Evolutionary conservation across 2,113 vertebrate genomes (phyloP).

Genomic region (Elephantulus edwardii): DNA sequence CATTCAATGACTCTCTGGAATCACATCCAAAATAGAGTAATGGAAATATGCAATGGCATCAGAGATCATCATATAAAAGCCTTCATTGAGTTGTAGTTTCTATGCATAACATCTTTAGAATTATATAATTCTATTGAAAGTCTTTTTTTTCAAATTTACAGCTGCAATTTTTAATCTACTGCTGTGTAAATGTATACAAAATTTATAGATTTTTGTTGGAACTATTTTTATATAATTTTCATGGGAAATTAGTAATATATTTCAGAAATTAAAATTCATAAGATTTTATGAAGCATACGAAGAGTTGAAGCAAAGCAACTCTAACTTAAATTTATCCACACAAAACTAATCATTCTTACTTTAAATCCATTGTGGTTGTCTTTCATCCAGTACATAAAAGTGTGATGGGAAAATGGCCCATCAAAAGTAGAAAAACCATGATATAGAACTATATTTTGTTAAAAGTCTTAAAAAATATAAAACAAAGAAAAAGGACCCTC

Average conservation of each 20-base stretch:
- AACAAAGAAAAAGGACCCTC: constrained; percentile 21
- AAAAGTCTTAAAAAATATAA: constrained; percentile 31
- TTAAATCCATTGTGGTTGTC: background rate
- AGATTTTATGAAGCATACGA: background rate
- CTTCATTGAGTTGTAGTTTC: background rate
- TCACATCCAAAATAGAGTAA: background rate
- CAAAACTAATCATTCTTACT: background rate
- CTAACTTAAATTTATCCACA: background rate
- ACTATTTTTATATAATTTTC: background rate
- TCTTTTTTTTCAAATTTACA: background rate
- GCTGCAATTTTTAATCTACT: constrained; percentile 6
- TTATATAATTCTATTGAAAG: background rate
- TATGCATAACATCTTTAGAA: constrained; percentile 17
- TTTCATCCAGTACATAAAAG: constrained; percentile 9
- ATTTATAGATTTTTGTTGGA: background rate
- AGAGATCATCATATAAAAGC: background rate
- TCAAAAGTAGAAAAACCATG: background rate
- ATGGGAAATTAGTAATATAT: background rate
- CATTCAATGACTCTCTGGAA: background rate
- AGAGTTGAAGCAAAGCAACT: background rate
- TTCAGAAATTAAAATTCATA: background rate
- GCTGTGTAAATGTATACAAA: background rate
- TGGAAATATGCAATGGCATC: background rate
- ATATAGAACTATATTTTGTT: background rate
- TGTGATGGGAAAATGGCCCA: background rate